Base-by-base conservation (phyloP, 2,797 vertebrate genomes). In the Falco concolor region DNA sequence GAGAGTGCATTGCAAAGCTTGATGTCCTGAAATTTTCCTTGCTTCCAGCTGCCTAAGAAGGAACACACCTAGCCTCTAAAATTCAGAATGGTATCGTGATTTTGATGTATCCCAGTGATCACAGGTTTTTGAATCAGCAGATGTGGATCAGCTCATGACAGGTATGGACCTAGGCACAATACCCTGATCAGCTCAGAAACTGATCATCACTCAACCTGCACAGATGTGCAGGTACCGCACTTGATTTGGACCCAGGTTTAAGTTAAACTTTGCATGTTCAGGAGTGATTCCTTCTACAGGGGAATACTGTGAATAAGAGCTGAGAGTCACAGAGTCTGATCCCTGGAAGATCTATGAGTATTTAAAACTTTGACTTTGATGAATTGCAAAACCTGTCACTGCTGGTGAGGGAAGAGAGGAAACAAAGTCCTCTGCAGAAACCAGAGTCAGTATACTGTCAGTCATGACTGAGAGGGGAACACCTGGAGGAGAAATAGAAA, bases 201-300 rank as follows among this genome's bases (percentile, higher is more conserved):
- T 2, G 6, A 22, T 21, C 2, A 1, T 32, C 30, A 45, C 23
- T 65, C 1, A 1, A 38, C 24, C 8, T 9, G 1, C 25, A 60
- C 16, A 6, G 12, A 21, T 18, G 4, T 44, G 34, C 36, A 40
- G 30, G 10, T 14, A 32, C 21, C 45, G 54, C 11, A 27, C 20
- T 79, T 65, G 17, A 49, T 84, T 38, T 60, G 36, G 40, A n/a
- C 9, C 47, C 30, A 17, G 6, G 13, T 73, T 79, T 53, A 74
- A 75, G 13, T 40, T 50, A 76, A 77, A 85, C 2, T 45, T 57
- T 63, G 3, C 24, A 19, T 40, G 38, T 34, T 65, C 36, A 53
- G 21, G 47, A 78, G 36, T 44, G 34, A 32, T 69, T 79, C 16
- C 24, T 88, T 60, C 52, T 77, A 30, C 57, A 68, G 45, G 2